These are phyloP conservation scores for Hormaphis cornu DNA, from an alignment of 1,140 invertebrate genomes.

Conservation along the genomic window DNA sequence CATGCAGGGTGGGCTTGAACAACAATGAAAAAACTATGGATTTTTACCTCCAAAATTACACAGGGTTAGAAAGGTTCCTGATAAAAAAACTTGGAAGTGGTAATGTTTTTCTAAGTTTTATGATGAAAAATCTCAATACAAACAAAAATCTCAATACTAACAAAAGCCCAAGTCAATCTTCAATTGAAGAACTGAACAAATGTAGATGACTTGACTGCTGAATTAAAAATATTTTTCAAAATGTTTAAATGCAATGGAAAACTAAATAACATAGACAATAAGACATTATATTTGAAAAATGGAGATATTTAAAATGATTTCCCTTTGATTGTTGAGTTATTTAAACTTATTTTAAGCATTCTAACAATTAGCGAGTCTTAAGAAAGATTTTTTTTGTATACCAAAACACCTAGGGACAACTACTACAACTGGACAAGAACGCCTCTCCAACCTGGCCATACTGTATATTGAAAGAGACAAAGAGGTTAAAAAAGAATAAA, in stretches of 20 bases:
- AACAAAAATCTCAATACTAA: background rate
- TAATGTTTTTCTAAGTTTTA: background rate
- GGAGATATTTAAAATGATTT: background rate
- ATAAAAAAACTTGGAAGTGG: background rate
- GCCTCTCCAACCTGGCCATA: background rate
- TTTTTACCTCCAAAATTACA: background rate
- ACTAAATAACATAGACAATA: background rate
- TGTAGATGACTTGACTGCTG: background rate
- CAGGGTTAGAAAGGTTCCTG: background rate
- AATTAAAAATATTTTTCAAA: no score
- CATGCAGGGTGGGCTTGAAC: no score
- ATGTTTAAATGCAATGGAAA: background rate
- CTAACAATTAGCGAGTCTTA: background rate
- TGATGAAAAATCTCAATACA: background rate
- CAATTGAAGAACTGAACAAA: background rate
- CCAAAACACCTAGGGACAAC: background rate
- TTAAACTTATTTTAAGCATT: background rate
- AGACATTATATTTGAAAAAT: background rate
- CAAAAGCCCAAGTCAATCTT: background rate
- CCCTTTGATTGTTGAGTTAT: background rate
- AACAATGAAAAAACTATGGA: background rate
- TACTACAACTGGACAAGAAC: background rate
- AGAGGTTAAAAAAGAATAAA: background rate
- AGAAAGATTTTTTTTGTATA: background rate
- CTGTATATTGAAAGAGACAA: background rate